Evolutionary conservation across 92 coral and sea anemone genomes (phyloP), one percentile per base, ranked within the genome.

Genomic region (Epizoanthus rinbou): DNA sequence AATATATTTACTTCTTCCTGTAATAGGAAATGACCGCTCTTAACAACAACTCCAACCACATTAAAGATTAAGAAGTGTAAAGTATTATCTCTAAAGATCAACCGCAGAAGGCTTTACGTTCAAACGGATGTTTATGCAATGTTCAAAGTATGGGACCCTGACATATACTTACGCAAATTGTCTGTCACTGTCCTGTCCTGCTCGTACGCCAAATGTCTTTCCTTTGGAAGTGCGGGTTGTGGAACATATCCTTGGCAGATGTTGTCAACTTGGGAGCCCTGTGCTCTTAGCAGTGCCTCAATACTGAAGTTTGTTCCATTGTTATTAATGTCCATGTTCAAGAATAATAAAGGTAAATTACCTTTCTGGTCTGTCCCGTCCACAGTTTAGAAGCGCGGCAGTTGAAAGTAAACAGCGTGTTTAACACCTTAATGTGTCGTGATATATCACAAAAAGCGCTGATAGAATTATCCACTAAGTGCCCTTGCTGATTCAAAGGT

Each of bases 221-320:
- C 82, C 57, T 78, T 78, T 43, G 71, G 66, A 59, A 62, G 15
- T 63, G 58, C 50, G 43, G 82, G 82, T 62, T 78, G 82, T 78
- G 82, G 66, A 1, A 70, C 21, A 39, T 37, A 60, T 21, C 56
- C 56, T 35, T 63, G 70, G 22, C 71, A 62, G 71, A 76, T 58
- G 39, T 78, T 78, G 7, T 78, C 82, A 35, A 35, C 69, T 15
- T 57, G 67, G 8, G 81, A 75, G 41, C 53, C 56, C 24, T 78
- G 82, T 39, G 72, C 82, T 63, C 72, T 78, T 19, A 78, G 82
- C 43, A 78, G 82, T n/a, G 71, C 71, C n/a, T 78, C 82, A 39
- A 78, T 78, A 17, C 82, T 78, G 64, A 78, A 78, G 28, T 63
- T 78, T 59, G 71, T 60, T 8, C 82, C 82, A 62, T 39, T 67